Evolutionary conservation across 2,113 vertebrate genomes (phyloP).

Genomic region (Lutjanus erythropterus): DNA sequence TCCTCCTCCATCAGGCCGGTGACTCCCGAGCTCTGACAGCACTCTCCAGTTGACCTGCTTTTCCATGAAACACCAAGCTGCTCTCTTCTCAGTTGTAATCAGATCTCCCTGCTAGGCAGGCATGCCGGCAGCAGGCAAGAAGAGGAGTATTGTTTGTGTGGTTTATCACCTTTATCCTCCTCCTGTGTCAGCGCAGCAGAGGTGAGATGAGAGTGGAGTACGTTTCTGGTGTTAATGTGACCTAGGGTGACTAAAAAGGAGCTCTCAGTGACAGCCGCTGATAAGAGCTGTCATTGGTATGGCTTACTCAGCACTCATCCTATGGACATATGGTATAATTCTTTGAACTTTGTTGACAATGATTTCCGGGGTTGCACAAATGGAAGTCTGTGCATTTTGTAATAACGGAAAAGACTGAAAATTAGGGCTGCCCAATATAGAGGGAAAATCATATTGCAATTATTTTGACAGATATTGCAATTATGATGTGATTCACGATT

Average conservation of each 20-base stretch:
- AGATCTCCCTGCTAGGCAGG: conserved; percentile 75
- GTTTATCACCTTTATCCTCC: conserved; percentile 75
- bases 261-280: conserved; percentile 47
- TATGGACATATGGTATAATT: not conserved
- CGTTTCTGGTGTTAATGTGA: conserved; percentile 63
- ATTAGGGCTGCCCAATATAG: too few relatives aligned
- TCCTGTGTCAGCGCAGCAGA: conserved; percentile 65
- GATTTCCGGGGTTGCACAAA: conserved; percentile 1
- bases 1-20: conserved; percentile 62
- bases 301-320: conserved; percentile 45
- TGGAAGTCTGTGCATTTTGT: not conserved
- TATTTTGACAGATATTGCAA: too few relatives aligned
- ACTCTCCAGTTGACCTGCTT: conserved; percentile 77
- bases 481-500: too few relatives aligned
- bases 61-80: conserved; percentile 77
- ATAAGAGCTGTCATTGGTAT: conserved; percentile 39
- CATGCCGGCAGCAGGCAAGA: conserved; percentile 69
- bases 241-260: conserved; percentile 66
- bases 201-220: conserved; percentile 60
- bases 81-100: conserved; percentile 80
- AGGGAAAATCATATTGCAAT: too few relatives aligned
- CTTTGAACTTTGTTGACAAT: conserved; percentile 15
- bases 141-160: conserved; percentile 78
- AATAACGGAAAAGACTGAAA: conserved; percentile 12
- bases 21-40: conserved; percentile 68